Base-by-base conservation (phyloP, 1,140 invertebrate genomes). In the Apis laboriosa region DNA sequence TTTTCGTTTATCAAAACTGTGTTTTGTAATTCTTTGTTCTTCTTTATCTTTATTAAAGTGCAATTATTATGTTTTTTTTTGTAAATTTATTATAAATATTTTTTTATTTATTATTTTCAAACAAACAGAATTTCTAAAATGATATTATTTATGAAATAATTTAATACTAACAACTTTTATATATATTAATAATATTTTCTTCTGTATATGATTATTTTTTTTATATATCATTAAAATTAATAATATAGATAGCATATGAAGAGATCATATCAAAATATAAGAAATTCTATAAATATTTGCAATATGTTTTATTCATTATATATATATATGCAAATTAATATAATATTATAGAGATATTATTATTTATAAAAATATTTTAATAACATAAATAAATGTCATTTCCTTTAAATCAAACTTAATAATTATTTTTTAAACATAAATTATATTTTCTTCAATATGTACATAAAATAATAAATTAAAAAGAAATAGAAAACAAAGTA, bases 391-490 rank as follows among this genome's bases (percentile, higher is more conserved):
- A 24, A 53, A 74, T 64, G 4, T 28, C n/a, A 80, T 74, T 64
- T 80, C 12, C 53, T 64, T 43, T 43, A 43, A 43, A 43, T 43
- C 7, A 53, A 43, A 56, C 19, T 60, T 74, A 80, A 80, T 58
- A 60, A 55, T 63, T 28, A n/a, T 64, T 74, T 55, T 63, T 55
- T 55, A 56, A 80, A 75, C 34, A 49, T 53, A 63, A 72, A 72
- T 70, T 60, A 68, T 78, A 78, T 78, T 78, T 78, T 78, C 43
- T 28, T 53, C 11, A 49, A 61, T 28, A 51, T 79, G 56, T 78
- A 77, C 61, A 67, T 17, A 21, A 70, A 70, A 9, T 13, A 78
- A 71, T 34, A 78, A 21, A 61, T 51, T 60, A 15, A 28, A 19
- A 70, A 56, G 17, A 60, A n/a, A 28, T 1, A 51, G 17, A 12